phyloP scores from a whole-genome alignment of 2,797 vertebrate genomes.

The Ispidina picta region DNA sequence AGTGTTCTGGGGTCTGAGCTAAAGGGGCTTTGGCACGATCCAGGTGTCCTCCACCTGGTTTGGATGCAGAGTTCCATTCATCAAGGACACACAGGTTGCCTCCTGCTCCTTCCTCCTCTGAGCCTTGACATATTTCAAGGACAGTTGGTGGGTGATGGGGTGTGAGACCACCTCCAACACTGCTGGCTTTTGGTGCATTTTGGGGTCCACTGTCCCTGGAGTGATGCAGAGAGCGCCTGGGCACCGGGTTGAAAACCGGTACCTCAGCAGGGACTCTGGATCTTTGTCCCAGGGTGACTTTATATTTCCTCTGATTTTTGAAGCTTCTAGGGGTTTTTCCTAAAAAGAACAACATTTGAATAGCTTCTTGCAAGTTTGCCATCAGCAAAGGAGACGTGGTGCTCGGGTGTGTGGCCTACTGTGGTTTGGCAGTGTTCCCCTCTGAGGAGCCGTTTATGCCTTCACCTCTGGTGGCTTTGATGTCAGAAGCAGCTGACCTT shows the following conservation, averaged over 20 bases:
- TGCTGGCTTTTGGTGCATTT: not conserved
- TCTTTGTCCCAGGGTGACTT: not conserved
- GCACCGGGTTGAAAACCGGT: not conserved
- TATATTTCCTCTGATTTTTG: not conserved
- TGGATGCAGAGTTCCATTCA: not conserved
- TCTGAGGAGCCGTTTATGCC: not conserved
- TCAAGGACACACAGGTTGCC: not conserved
- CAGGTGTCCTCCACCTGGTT: not conserved
- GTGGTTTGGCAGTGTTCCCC: not conserved
- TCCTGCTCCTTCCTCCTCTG: not conserved
- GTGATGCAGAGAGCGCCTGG: not conserved
- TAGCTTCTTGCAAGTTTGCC: not conserved
- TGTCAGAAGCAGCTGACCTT: not conserved
- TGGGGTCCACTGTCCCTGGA: not conserved
- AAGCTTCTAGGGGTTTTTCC: not conserved
- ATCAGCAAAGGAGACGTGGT: not conserved
- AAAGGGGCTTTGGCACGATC: not conserved
- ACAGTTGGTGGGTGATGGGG: not conserved
- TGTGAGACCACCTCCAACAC: not conserved
- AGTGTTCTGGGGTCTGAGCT: not conserved
- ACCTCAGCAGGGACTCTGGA: not conserved
- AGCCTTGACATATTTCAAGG: rapidly evolving
- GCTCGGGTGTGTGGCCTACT: not conserved
- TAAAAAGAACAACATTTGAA: not conserved
- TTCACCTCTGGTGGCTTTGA: not conserved